phyloP scores from a whole-genome alignment of 1,140 invertebrate species.

The Paraescarpia echinospica region DNA sequence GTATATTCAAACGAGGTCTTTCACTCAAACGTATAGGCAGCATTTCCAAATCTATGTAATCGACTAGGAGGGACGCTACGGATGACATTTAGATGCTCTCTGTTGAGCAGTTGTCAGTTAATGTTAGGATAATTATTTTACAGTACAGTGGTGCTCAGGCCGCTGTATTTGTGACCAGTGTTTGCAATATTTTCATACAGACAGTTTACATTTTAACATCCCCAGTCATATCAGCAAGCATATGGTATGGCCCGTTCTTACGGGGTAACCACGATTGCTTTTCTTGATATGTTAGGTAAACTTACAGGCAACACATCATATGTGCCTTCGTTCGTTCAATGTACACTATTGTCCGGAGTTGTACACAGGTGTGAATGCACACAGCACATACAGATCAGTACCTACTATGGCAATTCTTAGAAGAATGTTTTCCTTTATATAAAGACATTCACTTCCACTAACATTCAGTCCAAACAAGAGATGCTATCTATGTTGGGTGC shows the following conservation, averaged over 20 bases:
- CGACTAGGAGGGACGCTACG: neutral
- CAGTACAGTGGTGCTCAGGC: neutral
- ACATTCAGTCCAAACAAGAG: neutral
- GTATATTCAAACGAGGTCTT: neutral
- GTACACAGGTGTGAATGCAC: neutral
- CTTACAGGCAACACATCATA: neutral
- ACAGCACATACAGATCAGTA: neutral
- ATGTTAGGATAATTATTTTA: slow-evolving; percentile 7
- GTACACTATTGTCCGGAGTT: neutral
- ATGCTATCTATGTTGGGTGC: neutral
- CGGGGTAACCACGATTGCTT: neutral
- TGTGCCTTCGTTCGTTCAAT: neutral
- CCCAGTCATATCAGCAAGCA: neutral
- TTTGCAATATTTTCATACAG: neutral
- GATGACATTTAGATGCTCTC: neutral
- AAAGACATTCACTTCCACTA: neutral
- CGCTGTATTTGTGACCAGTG: neutral
- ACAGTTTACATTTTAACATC: neutral
- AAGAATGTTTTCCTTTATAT: neutral
- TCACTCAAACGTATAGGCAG: neutral
- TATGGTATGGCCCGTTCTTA: neutral
- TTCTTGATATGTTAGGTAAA: neutral
- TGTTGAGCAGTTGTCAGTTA: neutral
- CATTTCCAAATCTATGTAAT: slow-evolving; percentile 6
- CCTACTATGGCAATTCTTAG: neutral